These are phyloP conservation scores for Cephus cinctus DNA, from an alignment of 1,140 invertebrate genomes.

Conservation along the genomic window DNA sequence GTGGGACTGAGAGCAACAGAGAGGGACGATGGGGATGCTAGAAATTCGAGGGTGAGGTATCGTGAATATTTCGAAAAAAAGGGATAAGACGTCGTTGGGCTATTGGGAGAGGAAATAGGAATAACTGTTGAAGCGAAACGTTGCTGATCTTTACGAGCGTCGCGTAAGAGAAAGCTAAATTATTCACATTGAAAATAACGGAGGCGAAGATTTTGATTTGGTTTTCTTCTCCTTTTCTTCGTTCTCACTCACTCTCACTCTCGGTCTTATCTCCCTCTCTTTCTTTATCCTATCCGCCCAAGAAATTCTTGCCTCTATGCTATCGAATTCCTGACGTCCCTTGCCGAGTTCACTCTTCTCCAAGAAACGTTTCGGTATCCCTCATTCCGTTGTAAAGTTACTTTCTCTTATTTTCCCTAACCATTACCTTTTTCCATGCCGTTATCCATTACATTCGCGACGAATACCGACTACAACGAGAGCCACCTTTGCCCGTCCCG, in stretches of 20 bases:
- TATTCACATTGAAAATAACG: slow-evolving; percentile 6
- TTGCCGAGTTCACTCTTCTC: background rate
- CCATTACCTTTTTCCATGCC: background rate
- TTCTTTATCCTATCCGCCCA: too few relatives aligned
- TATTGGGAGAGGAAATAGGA: slow-evolving; percentile 23
- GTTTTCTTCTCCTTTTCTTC: background rate
- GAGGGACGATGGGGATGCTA: too few relatives aligned
- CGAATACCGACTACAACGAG: too few relatives aligned
- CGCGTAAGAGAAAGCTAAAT: slow-evolving; percentile 1
- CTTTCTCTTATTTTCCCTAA: background rate
- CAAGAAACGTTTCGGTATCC: background rate
- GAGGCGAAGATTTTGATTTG: background rate
- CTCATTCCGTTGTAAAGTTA: background rate
- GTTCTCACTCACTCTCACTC: background rate
- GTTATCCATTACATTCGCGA: too few relatives aligned
- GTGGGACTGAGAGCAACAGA: too few relatives aligned
- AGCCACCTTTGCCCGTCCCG: too few relatives aligned
- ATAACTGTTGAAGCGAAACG: slow-evolving; percentile 9
- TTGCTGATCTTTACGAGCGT: slow-evolving; percentile 19
- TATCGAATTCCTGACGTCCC: too few relatives aligned
- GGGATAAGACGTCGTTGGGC: background rate
- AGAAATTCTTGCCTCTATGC: too few relatives aligned
- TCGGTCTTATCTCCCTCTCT: background rate
- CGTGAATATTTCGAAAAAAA: too few relatives aligned
- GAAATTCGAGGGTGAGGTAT: too few relatives aligned